Base-by-base conservation (phyloP, 2,797 vertebrate species). In the Peromyscus melanophrys region DNA sequence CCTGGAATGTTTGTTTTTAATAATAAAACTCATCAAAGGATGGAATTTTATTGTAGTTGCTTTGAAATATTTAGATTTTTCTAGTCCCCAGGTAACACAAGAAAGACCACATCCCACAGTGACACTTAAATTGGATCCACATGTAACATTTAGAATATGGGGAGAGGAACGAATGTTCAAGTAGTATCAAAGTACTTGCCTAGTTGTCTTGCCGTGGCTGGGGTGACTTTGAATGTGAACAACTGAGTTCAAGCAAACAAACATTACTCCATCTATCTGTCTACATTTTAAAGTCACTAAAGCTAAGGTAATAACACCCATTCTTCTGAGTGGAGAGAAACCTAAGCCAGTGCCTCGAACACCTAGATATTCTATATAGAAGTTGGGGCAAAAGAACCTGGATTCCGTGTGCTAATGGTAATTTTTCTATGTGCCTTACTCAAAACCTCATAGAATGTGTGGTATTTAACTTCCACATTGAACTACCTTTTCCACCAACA, bases 401-500 rank as follows among this genome's bases (percentile, higher is more conserved):
- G 52, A 81, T 59, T 93, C 21, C 8, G 10, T 21, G 37, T 49
- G 34, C 21, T 84, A 87, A 92, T 67, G 55, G 4, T 87, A 93
- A 0, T 25, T 17, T 94, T 88, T 83, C 77, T 84, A 46, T 92
- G 23, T 52, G 21, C 4, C 23, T 52, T 55, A 69, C 75, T 94
- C 71, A 90, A 94, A 95, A 92, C 17, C 10, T 40, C 23, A 23
- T 25, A n/a, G 52, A 78, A 49, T 37, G 3, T 43, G 3, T 37
- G 65, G 31, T 96, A 69, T 82, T 96, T 82, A 77, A 73, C 88
- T 95, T 93, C 75, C 95, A 19, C 52, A 23, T 97, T 82, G 27
- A 96, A 55, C 4, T 76, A 17, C 5, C 2, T 80, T 84, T 77
- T 46, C 27, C 29, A 71, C 37, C 17, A 71, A 86, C 13, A n/a